A percentile compares a stretch with the other conserved stretches of the same genome.
These are phyloP conservation scores for Polyploca ridens DNA, from an alignment of 2,888 invertebrate species.

Conservation along the genomic window DNA sequence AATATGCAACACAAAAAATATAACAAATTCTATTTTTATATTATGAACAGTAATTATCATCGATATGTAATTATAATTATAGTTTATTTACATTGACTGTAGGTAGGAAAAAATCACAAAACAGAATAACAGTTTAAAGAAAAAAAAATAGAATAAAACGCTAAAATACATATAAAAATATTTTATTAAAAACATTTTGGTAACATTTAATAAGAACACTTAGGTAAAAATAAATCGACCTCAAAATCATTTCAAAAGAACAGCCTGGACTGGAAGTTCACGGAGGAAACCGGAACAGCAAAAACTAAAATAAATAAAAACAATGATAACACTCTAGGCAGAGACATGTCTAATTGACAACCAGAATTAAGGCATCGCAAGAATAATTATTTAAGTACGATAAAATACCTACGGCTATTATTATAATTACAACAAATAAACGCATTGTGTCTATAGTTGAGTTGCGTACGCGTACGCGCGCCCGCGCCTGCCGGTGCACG, in stretches of 20 bases:
- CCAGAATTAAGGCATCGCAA: constrained; percentile 86
- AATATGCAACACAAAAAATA: neutral
- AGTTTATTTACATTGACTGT: neutral
- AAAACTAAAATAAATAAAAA: constrained; percentile 81
- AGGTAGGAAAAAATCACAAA: neutral
- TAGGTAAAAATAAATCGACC: constrained; percentile 86
- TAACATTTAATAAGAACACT: constrained; percentile 86
- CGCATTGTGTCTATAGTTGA: constrained; percentile 75
- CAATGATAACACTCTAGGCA: constrained; percentile 84
- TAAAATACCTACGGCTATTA: constrained; percentile 84
- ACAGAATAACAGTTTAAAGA: too few species aligned
- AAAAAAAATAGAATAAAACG: constrained; percentile 51
- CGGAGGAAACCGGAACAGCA: constrained; percentile 84
- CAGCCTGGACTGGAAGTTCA: constrained; percentile 85
- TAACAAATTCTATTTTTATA: constrained; percentile 39
- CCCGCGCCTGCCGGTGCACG: too few species aligned
- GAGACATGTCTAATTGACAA: constrained; percentile 85
- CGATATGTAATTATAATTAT: too few species aligned
- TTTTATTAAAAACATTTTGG: constrained; percentile 86
- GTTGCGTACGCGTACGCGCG: constrained; percentile 45
- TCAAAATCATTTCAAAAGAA: constrained; percentile 85
- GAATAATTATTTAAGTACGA: constrained; percentile 85
- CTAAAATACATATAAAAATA: constrained; percentile 83
- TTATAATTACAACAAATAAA: constrained; percentile 84
- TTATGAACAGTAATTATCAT: constrained; percentile 28